phyloP scores from a whole-genome alignment of 2,113 vertebrate genomes.

The Tautogolabrus adspersus region DNA sequence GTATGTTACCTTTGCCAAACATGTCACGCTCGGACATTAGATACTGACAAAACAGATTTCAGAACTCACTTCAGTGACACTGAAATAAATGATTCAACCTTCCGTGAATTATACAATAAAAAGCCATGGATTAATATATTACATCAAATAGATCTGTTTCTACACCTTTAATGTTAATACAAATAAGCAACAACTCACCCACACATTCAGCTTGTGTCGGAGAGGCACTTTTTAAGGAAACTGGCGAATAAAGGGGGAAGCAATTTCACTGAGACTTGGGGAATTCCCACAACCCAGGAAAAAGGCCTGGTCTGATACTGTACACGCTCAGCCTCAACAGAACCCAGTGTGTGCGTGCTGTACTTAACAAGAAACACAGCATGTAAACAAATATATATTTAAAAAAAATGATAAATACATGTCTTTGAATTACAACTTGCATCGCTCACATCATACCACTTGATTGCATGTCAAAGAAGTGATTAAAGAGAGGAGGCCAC shows the following conservation, averaged over 20 bases:
- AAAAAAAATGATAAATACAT: not conserved
- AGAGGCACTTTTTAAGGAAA: conserved; percentile 84
- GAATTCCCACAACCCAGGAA: conserved; percentile 84
- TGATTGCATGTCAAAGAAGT: not conserved
- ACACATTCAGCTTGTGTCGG: conserved; percentile 74
- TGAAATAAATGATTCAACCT: not conserved
- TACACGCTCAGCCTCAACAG: conserved; percentile 68
- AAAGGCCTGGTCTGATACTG: conserved; percentile 66
- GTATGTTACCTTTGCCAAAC: not conserved
- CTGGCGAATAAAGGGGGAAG: conserved; percentile 80
- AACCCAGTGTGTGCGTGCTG: conserved; percentile 71
- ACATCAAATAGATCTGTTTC: not conserved
- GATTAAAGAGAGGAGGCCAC: not conserved
- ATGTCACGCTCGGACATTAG: not conserved
- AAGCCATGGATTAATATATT: not conserved
- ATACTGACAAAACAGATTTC: not conserved
- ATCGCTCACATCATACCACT: not conserved
- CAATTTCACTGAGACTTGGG: conserved; percentile 79
- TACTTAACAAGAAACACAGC: conserved; percentile 41
- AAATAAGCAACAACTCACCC: conserved; percentile 81
- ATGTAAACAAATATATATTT: not conserved
- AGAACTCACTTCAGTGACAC: conserved; percentile 3
- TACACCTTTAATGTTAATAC: conserved; percentile 52
- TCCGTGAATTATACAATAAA: not conserved
- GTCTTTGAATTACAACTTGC: conserved; percentile 18